Base-by-base conservation (phyloP, 2,888 invertebrate species). In the Cheilosia urbana region DNA sequence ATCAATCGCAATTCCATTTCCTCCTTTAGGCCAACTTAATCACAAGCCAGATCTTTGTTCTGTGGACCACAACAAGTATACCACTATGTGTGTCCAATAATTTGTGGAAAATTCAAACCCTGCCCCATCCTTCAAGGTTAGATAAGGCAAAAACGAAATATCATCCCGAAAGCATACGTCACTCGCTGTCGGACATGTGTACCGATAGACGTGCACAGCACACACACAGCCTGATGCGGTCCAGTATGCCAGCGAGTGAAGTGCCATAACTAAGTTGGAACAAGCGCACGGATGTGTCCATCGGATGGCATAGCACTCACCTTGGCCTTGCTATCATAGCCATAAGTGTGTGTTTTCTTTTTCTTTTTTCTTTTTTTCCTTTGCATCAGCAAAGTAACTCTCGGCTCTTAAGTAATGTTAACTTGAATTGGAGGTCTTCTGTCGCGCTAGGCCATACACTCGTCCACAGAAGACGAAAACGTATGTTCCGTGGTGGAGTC, bases 81-180 rank as follows among this genome's bases (percentile, higher is more conserved):
- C 77, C 80, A 75, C 80, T 60, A 57, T 57, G 60, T 68, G 72
- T 71, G 72, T 87, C 77, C 68, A 87, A 87, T 87, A 87, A 82
- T 82, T 81, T 73, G 76, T 76, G 57, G 72, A 82, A 76, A 76
- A 71, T 71, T 42, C 66, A 81, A 81, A 72, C 72, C 62, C 68
- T 21, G 68, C 63, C 66, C 80, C 87, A 81, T 87, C 77, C 76
- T 87, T 82, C 87, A 87, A 87, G 87, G 73, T 69, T 81, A 87
- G 85, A 87, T 81, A 87, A 81, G 65, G 75, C 49, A 34, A 62
- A 76, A 80, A 76, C 71, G 49, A 80, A 85, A 85, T 66, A 81
- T 85, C 85, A 76, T 77, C 76, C 76, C 76, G 76, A 80, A 85
- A 80, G 81, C 85, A 85, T 85, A 85, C 85, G 85, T 85, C 85